Base-by-base conservation (phyloP, 2,888 invertebrate species). In the Rhingia campestris region DNA sequence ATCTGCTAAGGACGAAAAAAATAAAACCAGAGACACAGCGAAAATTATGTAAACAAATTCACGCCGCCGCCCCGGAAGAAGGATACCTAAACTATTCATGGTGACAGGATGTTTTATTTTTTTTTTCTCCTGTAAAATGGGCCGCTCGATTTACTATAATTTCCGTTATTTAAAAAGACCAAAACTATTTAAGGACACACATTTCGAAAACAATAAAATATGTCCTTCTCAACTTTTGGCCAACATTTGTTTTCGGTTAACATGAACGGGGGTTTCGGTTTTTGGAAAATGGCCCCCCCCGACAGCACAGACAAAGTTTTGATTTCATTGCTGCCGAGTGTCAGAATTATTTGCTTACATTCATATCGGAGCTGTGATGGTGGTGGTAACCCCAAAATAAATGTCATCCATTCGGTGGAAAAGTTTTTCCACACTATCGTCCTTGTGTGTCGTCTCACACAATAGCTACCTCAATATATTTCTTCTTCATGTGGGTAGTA, bases 31-130 rank as follows among this genome's bases (percentile, higher is more conserved):
- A 41, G 33, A 73, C 54, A 56, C 58, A 41, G 69, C 54, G 54
- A 58, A 63, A 69, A 69, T 79, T 79, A 74, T 84, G 82, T 79
- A 84, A 84, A 84, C 77, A 84, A 73, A 74, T 49, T 64, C 63
- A 45, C 64, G 53, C 22, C 22, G 22, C 1, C 47, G 56, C 49
- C 56, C n/a, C 66, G 77, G 77, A 77, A 82, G 47, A 22, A 22
- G 67, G 73, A 58, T 67, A 58, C 66, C 37, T 76, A 76, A 59
- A 67, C 79, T 70, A 74, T 84, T 70, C 73, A 74, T 74, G 64
- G 69, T 12, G 69, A 59, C 72, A 66, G 76, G 76, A 81, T 58
- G 58, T 43, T 61, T 39, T 66, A 2, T 22, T 32, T 49, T 47
- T 47, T 69, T 41, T 63, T 37, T 32, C 39, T 51, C 33, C 72